Percentiles rank a stretch among this genome's conserved stretches.
Evolutionary conservation across 2,797 vertebrate genomes (phyloP).

Genomic region (Lateolabrax maculatus): DNA sequence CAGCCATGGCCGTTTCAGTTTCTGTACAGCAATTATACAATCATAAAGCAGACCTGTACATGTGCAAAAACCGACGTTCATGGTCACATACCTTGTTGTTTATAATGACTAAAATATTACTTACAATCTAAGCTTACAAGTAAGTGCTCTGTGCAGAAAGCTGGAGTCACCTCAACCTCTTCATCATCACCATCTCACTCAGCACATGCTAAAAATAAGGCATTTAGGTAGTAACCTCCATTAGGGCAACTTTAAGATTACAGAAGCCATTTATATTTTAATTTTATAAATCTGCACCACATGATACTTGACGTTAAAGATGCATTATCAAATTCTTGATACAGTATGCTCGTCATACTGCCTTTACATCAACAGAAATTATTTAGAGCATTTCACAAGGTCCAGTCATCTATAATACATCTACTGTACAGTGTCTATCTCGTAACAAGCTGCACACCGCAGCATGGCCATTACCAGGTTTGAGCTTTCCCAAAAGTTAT

Average conservation of each 20-base stretch:
- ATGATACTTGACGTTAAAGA: not conserved
- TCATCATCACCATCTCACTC: not conserved
- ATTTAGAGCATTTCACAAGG: constrained; percentile 8
- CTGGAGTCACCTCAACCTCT: not conserved
- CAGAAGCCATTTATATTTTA: not conserved
- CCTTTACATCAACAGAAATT: not conserved
- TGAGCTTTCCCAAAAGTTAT: constrained; percentile 50
- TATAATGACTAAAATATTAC: not conserved
- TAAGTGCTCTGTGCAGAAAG: not conserved
- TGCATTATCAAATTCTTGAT: not conserved
- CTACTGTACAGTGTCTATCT: constrained; percentile 12
- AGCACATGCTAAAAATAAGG: not conserved
- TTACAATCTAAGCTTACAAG: not conserved
- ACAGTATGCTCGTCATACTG: too few species aligned
- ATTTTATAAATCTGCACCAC: not conserved
- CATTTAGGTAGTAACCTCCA: not conserved
- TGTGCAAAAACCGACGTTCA: not conserved
- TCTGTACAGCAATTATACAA: not conserved
- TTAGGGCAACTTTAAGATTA: not conserved
- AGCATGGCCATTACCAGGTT: constrained; percentile 52
- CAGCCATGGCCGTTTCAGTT: not conserved
- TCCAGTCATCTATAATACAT: constrained; percentile 19
- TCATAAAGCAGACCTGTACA: not conserved
- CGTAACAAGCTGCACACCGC: constrained; percentile 42
- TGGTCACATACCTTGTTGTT: not conserved